Conservation (phyloP, 2,797 vertebrate genomes). For the Ciconia nigra region DNA sequence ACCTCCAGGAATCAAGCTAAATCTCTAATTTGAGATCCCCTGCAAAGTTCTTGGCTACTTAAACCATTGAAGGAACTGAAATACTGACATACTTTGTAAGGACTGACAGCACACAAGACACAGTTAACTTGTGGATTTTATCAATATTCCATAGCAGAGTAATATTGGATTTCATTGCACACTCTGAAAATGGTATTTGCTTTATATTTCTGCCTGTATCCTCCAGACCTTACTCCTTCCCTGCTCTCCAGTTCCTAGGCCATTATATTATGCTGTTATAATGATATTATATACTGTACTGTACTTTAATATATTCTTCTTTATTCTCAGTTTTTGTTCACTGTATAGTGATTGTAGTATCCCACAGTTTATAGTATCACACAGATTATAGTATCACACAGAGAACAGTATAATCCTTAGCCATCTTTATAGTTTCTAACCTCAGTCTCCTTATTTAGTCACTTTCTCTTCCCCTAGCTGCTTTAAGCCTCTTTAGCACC, state of each 20-base stretch:
- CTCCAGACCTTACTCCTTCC: background rate
- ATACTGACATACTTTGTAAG: background rate
- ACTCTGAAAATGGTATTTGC: background rate
- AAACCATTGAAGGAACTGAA: background rate
- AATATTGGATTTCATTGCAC: background rate
- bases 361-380: no score
- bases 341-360: background rate
- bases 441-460: background rate
- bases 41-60: background rate
- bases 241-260: background rate
- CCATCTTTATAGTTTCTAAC: background rate
- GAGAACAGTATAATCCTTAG: background rate
- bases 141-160: background rate
- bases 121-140: background rate
- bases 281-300: background rate
- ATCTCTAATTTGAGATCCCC: background rate
- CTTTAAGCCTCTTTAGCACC: background rate
- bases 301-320: background rate
- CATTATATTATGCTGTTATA: background rate
- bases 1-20: background rate
- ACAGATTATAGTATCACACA: no score
- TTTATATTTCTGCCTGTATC: background rate
- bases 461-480: background rate
- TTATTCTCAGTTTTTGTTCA: background rate
- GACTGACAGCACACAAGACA: background rate